Evolutionary conservation across 2,888 invertebrate genomes (phyloP).

Genomic region (Chromoteleia sp.): DNA sequence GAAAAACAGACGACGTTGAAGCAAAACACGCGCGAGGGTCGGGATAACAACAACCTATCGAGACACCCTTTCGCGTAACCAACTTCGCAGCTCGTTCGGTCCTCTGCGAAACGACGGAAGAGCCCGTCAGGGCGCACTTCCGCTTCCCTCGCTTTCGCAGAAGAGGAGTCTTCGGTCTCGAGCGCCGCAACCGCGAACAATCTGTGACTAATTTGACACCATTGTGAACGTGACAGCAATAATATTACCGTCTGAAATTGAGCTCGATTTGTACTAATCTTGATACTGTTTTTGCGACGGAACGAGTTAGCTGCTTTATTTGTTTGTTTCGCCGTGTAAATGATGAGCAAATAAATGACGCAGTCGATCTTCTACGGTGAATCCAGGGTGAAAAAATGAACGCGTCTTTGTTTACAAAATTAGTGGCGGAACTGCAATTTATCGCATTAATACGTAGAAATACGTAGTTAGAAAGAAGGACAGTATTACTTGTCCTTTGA

Average conservation of each 20-base stretch:
- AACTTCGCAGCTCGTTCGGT: constrained; percentile 60
- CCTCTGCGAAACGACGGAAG: constrained; percentile 60
- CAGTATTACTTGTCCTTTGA: not conserved
- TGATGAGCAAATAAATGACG: constrained; percentile 37
- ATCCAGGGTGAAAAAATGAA: not conserved
- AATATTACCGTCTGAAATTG: constrained; percentile 54
- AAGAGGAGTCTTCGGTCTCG: constrained; percentile 49
- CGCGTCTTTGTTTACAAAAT: constrained; percentile 8
- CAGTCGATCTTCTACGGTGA: constrained; percentile 11
- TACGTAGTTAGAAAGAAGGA: not conserved
- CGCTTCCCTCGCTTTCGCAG: constrained; percentile 47
- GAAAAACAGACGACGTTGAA: constrained; percentile 77
- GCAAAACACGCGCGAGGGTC: constrained; percentile 76
- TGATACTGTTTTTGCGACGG: constrained; percentile 43
- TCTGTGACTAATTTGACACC: constrained; percentile 69
- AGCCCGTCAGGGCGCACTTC: constrained; percentile 60
- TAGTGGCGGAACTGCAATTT: not conserved
- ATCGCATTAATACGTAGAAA: too few species aligned
- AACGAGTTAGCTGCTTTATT: constrained; percentile 17
- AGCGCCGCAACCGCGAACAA: constrained; percentile 67
- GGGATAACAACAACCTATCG: constrained; percentile 69
- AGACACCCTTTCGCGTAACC: constrained; percentile 65
- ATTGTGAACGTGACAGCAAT: constrained; percentile 67
- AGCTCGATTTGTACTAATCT: constrained; percentile 48
- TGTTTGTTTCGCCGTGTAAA: constrained; percentile 22